These are phyloP conservation scores for Odontophorus gujanensis DNA, from an alignment of 2,113 vertebrate genomes.

Conservation along the genomic window DNA sequence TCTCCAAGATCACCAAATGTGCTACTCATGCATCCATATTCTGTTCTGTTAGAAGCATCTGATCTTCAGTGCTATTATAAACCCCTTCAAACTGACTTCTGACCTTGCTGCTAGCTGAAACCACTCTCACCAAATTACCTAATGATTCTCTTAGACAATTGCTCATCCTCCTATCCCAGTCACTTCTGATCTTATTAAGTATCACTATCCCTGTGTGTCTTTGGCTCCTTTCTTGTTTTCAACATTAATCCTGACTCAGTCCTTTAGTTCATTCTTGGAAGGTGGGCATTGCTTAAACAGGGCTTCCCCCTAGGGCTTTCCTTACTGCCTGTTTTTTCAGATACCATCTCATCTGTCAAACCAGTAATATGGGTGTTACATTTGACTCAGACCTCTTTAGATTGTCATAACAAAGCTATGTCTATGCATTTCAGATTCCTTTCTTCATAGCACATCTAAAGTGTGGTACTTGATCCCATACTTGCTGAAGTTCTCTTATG, in stretches of 20 bases:
- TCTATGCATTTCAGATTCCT: neutral
- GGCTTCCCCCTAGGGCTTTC: neutral
- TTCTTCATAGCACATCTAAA: neutral
- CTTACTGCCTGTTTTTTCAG: neutral
- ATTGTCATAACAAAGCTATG: neutral
- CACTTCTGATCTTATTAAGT: neutral
- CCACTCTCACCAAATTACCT: neutral
- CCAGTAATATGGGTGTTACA: neutral
- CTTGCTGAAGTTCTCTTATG: neutral
- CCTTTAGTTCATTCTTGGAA: neutral
- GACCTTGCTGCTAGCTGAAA: constrained; percentile 6
- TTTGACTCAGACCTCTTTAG: neutral
- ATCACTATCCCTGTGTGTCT: neutral
- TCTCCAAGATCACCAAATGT: neutral
- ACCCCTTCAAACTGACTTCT: neutral
- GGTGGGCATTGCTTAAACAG: neutral
- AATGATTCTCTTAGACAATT: neutral
- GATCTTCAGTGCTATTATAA: neutral
- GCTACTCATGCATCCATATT: neutral
- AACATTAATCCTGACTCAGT: neutral
- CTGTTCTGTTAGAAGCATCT: neutral
- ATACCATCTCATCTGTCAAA: neutral
- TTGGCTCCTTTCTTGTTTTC: neutral
- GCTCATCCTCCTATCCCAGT: neutral
- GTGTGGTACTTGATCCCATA: neutral